Evolutionary conservation across 2,888 invertebrate species (phyloP).

Genomic region (Drosophila suboccidentalis): DNA sequence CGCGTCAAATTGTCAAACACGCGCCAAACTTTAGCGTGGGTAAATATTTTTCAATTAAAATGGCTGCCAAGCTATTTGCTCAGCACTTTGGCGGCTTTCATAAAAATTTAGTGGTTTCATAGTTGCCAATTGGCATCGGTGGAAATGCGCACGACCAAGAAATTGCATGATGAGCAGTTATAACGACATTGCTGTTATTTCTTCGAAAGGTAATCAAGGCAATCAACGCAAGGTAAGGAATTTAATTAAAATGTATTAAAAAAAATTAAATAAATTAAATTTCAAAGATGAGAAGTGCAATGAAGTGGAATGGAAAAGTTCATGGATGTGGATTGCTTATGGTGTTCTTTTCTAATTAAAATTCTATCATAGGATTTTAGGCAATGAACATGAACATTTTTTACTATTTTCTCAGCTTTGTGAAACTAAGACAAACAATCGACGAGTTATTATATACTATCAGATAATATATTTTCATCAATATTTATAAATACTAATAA

Average conservation of each 20-base stretch:
- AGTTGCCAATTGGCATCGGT: slow-evolving; percentile 16
- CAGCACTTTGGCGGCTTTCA: slow-evolving; percentile 71
- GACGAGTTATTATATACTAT: no score
- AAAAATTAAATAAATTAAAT: neutral
- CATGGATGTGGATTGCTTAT: slow-evolving; percentile 16
- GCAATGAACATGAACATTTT: no score
- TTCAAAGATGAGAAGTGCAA: neutral
- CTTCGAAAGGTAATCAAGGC: slow-evolving; percentile 16
- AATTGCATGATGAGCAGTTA: slow-evolving; percentile 38
- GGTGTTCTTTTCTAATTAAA: neutral
- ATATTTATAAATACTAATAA: no score
- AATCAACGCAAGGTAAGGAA: slow-evolving; percentile 34
- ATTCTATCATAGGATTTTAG: no score
- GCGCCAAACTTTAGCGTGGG: slow-evolving; percentile 54
- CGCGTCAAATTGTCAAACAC: slow-evolving; percentile 71
- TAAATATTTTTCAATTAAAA: slow-evolving; percentile 80
- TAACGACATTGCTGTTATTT: slow-evolving; percentile 18
- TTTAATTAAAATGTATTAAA: slow-evolving; percentile 39
- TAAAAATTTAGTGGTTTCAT: slow-evolving; percentile 62
- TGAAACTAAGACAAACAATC: no score
- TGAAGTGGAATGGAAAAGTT: neutral
- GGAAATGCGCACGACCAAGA: neutral
- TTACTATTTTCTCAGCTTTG: no score
- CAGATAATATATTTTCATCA: no score
- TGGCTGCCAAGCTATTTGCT: slow-evolving; percentile 68